Evolutionary conservation across 1,140 invertebrate genomes (phyloP), one percentile per base, ranked within the genome.

Genomic region (Danaus melanippus): DNA sequence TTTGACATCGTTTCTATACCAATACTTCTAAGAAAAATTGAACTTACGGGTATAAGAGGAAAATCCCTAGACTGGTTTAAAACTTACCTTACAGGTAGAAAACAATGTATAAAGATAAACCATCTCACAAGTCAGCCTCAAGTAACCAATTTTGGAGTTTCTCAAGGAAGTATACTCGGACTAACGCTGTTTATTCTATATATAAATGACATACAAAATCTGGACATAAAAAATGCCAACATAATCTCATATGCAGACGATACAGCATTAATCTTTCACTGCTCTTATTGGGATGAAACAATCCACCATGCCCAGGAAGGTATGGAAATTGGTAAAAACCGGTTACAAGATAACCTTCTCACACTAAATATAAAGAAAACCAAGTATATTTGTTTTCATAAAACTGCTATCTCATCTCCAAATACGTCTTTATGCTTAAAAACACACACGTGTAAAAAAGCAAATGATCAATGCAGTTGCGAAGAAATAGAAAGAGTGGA

Each of bases 221-320:
- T 56, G 10, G 1, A 7, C 1, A 1, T 65, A 9, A 17, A 9
- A 49, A 41, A 58, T 12, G 44, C 50, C 7, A 42, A 63, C 8
- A 43, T 67, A 6, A 9, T 62, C 7, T 62, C 50, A n/a, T 66
- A 62, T 49, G 60, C 56, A 9, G 57, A 66, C 42, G 64, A 67
- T 42, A 67, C 60, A 10, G 60, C 46, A 0, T 45, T 63, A 42
- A 12, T 63, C 11, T 60, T 63, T 17, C 12, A 58, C 10, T 60
- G 41, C 12, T 17, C 12, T 6, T 21, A 41, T 8, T 67, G 60
- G 60, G 12, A 49, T 8, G 40, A 50, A 9, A 50, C 44, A 9
- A 11, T 43, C 12, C 1, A n/a, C 3, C 12, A 8, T 9, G 58
- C 52, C 1, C 51, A 67, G 40, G n/a, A 12, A 32, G 42, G 42